Percentiles rank a stretch among this genome's conserved stretches.
Conservation (phyloP, 2,113 vertebrate species). For the Stegostoma tigrinum region DNA sequence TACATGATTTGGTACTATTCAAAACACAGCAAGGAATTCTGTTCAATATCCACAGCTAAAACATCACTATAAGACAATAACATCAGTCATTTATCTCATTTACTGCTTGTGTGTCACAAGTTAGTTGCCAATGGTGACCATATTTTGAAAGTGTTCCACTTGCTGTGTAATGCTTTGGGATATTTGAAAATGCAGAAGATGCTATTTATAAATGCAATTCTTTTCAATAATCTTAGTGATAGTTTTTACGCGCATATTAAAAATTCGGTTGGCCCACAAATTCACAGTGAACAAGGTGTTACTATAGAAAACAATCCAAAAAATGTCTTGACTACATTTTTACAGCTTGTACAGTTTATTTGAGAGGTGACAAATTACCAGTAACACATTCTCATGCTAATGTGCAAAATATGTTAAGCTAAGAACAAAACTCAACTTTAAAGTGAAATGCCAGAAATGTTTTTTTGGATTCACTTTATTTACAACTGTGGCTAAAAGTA, state of each 20-base stretch:
- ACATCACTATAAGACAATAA: neutral
- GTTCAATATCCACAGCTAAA: neutral
- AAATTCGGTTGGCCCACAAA: neutral
- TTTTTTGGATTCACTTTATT: neutral
- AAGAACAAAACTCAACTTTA: neutral
- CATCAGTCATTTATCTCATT: neutral
- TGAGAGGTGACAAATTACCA: neutral
- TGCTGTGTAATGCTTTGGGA: neutral
- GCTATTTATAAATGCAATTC: neutral
- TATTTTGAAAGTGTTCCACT: neutral
- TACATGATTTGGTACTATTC: neutral
- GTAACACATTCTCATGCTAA: neutral
- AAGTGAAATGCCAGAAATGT: neutral
- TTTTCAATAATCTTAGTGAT: neutral
- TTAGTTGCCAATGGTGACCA: neutral
- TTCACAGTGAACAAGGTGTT: neutral
- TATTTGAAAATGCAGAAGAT: neutral
- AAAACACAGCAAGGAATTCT: neutral
- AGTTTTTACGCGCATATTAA: neutral
- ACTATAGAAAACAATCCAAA: neutral
- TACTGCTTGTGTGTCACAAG: neutral
- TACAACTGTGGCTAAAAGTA: neutral
- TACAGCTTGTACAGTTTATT: slow-evolving; percentile 14
- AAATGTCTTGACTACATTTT: neutral
- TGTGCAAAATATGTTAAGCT: neutral